A percentile compares a stretch with the other conserved stretches of the same genome.
phyloP scores from a whole-genome alignment of 2,797 vertebrate genomes.

The Gadopsis marmoratus region DNA sequence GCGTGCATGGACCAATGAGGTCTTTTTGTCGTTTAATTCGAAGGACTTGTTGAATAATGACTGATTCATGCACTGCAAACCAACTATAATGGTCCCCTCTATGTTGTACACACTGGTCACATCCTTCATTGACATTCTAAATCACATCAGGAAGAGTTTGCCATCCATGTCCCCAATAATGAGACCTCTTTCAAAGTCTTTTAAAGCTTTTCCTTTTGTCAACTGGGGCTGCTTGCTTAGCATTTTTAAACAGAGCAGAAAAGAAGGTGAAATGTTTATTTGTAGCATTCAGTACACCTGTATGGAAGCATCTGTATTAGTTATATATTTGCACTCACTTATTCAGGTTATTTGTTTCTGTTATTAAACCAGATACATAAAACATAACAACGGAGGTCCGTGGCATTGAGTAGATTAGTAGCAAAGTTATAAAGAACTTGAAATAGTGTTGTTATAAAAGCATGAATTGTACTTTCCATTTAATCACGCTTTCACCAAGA shows the following conservation, averaged over 20 bases:
- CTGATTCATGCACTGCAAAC: slow-evolving; percentile 19
- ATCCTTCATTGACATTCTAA: slow-evolving; percentile 29
- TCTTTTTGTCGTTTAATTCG: slow-evolving; percentile 20
- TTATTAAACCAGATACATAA: slow-evolving; percentile 7
- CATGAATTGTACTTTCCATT: slow-evolving; percentile 5
- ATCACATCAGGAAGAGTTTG: slow-evolving; percentile 19
- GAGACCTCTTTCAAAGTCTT: slow-evolving; percentile 18
- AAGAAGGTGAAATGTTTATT: not conserved
- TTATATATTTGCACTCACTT: not conserved
- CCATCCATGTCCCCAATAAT: slow-evolving; percentile 1
- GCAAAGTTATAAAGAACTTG: slow-evolving; percentile 18
- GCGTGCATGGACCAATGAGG: not conserved
- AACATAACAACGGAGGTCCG: not conserved
- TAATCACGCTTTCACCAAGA: slow-evolving; percentile 9
- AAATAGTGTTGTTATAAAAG: not conserved
- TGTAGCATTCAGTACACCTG: not conserved
- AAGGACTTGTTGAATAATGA: slow-evolving; percentile 28
- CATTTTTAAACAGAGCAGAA: slow-evolving; percentile 1
- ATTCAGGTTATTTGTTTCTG: not conserved
- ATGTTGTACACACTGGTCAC: not conserved
- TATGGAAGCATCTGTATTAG: not conserved
- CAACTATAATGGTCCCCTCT: slow-evolving; percentile 4
- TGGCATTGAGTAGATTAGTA: not conserved
- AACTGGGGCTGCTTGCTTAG: not conserved
- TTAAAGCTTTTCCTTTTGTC: slow-evolving; percentile 17